Percentiles rank a stretch among this genome's conserved stretches.
These are phyloP conservation scores for Alethe castanea DNA, from an alignment of 2,113 vertebrate species.

Conservation along the genomic window DNA sequence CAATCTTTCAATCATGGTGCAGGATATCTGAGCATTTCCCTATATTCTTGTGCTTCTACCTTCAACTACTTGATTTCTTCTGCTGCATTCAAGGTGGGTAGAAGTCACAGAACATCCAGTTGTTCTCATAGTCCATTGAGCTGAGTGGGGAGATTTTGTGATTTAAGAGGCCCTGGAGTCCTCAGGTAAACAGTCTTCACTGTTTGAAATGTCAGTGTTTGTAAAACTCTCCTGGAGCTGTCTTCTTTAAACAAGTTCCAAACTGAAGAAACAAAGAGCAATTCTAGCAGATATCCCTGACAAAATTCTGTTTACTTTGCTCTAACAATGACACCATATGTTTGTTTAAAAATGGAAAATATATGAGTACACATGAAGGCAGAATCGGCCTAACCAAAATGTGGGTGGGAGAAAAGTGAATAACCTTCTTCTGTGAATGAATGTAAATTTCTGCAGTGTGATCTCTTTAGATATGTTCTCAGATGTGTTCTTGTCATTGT, in stretches of 20 bases:
- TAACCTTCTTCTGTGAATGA: background rate
- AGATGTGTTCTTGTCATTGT: background rate
- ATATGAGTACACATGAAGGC: background rate
- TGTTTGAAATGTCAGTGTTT: conserved; percentile 9
- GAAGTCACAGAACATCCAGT: background rate
- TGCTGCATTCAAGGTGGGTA: background rate
- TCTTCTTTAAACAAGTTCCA: conserved; percentile 9
- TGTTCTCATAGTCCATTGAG: background rate
- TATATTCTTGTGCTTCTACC: background rate
- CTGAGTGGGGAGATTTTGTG: background rate
- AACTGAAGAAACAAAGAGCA: background rate
- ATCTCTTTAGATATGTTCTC: background rate
- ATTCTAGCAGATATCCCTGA: background rate
- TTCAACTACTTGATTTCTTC: background rate
- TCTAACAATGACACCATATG: background rate
- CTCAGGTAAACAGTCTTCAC: background rate
- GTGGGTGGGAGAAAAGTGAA: background rate
- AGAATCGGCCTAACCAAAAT: background rate
- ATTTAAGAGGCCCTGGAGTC: background rate
- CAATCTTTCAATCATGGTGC: background rate
- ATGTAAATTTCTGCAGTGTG: background rate
- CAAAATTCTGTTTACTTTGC: conserved; percentile 15
- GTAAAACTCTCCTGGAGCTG: background rate
- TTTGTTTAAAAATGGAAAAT: background rate
- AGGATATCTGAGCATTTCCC: background rate